Evolutionary conservation across 2,888 invertebrate species (phyloP).

Genomic region (Euplexia lucipara): DNA sequence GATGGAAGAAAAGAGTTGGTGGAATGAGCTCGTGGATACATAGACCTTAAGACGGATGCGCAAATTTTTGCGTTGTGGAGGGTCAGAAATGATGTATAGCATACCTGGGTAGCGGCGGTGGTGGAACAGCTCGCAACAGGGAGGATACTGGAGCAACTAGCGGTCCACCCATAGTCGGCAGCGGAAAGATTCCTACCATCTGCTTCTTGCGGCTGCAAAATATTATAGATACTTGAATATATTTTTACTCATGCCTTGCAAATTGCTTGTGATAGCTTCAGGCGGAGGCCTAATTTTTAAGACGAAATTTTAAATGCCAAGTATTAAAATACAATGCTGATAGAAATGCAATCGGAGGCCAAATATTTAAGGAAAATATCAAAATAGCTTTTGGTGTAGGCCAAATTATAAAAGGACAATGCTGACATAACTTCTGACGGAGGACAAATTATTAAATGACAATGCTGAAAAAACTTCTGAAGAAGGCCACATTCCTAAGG

Average conservation of each 20-base stretch:
- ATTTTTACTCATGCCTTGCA: background rate
- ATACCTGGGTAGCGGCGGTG: constrained; percentile 93
- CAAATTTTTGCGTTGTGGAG: no score
- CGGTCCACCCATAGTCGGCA: constrained; percentile 85
- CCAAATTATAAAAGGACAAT: background rate
- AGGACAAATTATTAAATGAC: background rate
- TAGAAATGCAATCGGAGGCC: background rate
- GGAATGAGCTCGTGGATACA: no score
- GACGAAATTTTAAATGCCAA: background rate
- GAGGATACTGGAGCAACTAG: constrained; percentile 91
- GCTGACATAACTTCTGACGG: background rate
- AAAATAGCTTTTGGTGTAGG: no score
- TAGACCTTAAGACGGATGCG: no score
- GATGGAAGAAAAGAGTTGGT: no score
- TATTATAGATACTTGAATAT: background rate
- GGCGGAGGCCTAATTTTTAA: background rate
- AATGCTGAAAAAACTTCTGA: background rate
- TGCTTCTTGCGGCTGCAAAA: constrained; percentile 84
- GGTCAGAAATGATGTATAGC: no score
- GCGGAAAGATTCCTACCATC: constrained; percentile 88
- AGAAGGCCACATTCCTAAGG: no score
- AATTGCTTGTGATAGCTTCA: no score
- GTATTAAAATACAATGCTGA: background rate
- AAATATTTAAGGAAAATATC: no score
- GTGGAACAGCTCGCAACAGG: constrained; percentile 93